phyloP scores from a whole-genome alignment of 2,888 invertebrate species.

The Lamellibrachia satsuma region DNA sequence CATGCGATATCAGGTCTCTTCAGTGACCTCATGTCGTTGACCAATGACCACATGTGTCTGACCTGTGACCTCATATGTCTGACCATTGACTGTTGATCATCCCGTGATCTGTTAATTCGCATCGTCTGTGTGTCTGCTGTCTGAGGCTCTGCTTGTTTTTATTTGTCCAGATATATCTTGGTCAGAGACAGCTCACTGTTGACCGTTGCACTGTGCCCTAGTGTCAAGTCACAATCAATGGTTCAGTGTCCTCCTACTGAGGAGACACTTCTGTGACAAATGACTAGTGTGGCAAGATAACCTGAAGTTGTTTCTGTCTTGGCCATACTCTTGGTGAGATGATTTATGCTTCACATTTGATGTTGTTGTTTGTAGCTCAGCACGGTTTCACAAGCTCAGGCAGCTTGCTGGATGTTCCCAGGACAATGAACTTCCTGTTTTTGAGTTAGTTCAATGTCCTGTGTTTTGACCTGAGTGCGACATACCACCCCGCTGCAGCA shows the following conservation, averaged over 20 bases:
- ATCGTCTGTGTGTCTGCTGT: neutral
- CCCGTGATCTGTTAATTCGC: neutral
- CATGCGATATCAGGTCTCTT: too few species aligned
- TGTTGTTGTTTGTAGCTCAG: neutral
- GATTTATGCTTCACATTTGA: neutral
- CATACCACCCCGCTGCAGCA: neutral
- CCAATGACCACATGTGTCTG: neutral
- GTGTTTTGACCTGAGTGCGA: neutral
- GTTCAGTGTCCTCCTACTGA: neutral
- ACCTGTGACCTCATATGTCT: neutral
- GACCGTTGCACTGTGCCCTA: neutral
- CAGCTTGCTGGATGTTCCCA: neutral
- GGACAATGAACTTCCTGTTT: neutral
- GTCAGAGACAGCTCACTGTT: neutral
- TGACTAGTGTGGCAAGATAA: neutral
- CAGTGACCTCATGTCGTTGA: neutral
- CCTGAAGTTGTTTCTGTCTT: neutral
- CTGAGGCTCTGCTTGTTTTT: neutral
- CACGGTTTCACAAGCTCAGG: neutral
- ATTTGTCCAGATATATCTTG: neutral
- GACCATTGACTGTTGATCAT: neutral
- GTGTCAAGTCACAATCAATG: neutral
- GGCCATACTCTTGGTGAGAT: neutral
- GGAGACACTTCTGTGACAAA: neutral
- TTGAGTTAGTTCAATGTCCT: neutral